Base-by-base conservation (phyloP, 2,113 vertebrate species). In the Isurus oxyrinchus region DNA sequence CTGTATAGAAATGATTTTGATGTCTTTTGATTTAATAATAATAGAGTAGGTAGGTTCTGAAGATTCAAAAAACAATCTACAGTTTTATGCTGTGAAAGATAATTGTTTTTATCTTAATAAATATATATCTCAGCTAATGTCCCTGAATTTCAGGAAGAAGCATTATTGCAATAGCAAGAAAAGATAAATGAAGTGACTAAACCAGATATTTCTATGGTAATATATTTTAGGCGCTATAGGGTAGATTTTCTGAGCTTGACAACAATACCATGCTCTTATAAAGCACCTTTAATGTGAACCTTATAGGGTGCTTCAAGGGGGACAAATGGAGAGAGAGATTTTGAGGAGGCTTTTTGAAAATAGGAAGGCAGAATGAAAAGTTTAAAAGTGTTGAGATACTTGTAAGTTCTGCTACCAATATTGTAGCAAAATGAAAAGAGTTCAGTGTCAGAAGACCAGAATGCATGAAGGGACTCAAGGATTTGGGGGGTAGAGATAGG, bases 1-100 rank as follows among this genome's bases (percentile, higher is more conserved):
- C n/a, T n/a, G n/a, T n/a, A n/a, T n/a, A n/a, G n/a, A n/a, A 94
- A 94, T 94, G 35, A 94, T 63, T 66, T 94, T 40, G 31, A 90
- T 93, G 31, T n/a, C 27, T 16, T 93, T 61, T 61, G 27, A 93
- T 59, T 19, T n/a, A 57, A 91, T 35, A 13, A 31, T 61, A 93
- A 84, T 93, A n/a, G n/a, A 13, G 4, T 93, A n/a, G 55, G 35
- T 63, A 6, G 19, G 2, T 63, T 49, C 40, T 84, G 81, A 44
- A 44, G 40, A 49, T 16, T 0, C 57, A 63, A 14, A 49, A 66
- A 40, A 14, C 90, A 63, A 61, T 40, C 19, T 94, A 0, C 59
- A 40, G 19, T 40, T 94, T 94, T 40, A 63, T 93, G 13, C 4
- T 88, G 86, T 23, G 84, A 5, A 27, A 25, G 7, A 88, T 86